Conservation (phyloP, 2,797 vertebrate species). For the Pampus argenteus region DNA sequence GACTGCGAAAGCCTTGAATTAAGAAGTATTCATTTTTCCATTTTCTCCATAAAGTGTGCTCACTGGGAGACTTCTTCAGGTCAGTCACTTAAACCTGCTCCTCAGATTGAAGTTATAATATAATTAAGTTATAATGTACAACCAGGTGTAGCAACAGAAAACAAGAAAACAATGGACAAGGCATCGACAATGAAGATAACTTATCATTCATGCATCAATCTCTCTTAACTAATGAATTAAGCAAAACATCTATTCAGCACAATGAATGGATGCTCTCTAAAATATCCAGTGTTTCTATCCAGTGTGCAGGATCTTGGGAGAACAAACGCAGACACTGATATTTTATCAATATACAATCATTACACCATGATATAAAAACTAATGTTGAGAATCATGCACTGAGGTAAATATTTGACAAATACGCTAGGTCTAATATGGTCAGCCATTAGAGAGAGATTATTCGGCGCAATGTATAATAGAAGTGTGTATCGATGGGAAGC, state of each 20-base stretch:
- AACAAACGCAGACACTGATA: not conserved
- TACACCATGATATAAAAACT: not conserved
- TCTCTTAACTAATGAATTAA: constrained; percentile 13
- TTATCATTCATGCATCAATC: constrained; percentile 10
- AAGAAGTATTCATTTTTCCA: not conserved
- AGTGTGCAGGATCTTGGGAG: not conserved
- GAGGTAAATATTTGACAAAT: not conserved
- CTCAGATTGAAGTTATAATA: no score
- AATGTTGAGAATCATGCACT: not conserved
- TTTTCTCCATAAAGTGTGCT: constrained; percentile 9
- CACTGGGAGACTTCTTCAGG: not conserved
- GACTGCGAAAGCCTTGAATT: not conserved
- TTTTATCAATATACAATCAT: not conserved
- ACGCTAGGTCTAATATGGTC: constrained; percentile 13
- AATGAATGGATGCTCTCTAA: not conserved
- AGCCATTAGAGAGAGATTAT: not conserved
- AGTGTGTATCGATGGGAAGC: constrained; percentile 20
- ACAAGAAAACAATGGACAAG: constrained; percentile 20
- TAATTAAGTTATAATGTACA: no score
- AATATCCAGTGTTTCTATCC: not conserved
- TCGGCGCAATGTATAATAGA: not conserved
- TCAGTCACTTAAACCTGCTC: not conserved
- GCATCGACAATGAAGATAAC: not conserved
- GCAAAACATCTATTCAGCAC: no score
- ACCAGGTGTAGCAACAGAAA: not conserved